Percentiles rank a stretch among this genome's conserved stretches.
Conservation (phyloP, 2,113 vertebrate species). For the Apodemus speciosus region DNA sequence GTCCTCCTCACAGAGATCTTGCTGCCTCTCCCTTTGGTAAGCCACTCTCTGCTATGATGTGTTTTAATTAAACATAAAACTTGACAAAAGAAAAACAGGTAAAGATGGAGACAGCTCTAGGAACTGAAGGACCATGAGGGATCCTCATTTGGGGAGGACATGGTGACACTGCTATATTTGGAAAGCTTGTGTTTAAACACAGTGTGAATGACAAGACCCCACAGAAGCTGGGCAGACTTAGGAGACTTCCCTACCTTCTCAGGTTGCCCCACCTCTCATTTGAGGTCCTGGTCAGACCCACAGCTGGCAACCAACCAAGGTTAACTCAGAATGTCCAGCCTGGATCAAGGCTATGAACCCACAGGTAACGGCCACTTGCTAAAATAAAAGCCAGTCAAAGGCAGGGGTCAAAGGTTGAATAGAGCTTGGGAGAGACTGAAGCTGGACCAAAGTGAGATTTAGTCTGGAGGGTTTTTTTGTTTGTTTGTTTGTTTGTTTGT, state of each 20-base stretch:
- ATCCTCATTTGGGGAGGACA: background rate
- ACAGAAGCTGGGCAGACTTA: background rate
- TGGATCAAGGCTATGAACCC: background rate
- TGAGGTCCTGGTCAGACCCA: background rate
- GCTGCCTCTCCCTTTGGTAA: background rate
- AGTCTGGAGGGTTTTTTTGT: no score
- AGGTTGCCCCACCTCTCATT: background rate
- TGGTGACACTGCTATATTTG: background rate
- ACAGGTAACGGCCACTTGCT: background rate
- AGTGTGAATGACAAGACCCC: background rate
- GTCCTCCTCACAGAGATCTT: background rate
- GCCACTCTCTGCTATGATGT: background rate
- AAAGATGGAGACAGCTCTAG: background rate
- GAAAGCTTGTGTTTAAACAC: background rate
- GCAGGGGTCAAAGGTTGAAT: background rate
- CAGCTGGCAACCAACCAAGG: background rate
- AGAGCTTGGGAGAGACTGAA: background rate
- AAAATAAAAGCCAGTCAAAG: background rate
- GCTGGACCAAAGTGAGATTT: background rate
- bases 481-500: no score
- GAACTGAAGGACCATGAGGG: background rate
- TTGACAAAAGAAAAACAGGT: background rate
- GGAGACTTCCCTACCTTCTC: background rate
- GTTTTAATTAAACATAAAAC: conserved; percentile 25
- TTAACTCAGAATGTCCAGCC: background rate